Evolutionary conservation across 1,140 invertebrate species (phyloP).

Genomic region (Cephus cinctus): DNA sequence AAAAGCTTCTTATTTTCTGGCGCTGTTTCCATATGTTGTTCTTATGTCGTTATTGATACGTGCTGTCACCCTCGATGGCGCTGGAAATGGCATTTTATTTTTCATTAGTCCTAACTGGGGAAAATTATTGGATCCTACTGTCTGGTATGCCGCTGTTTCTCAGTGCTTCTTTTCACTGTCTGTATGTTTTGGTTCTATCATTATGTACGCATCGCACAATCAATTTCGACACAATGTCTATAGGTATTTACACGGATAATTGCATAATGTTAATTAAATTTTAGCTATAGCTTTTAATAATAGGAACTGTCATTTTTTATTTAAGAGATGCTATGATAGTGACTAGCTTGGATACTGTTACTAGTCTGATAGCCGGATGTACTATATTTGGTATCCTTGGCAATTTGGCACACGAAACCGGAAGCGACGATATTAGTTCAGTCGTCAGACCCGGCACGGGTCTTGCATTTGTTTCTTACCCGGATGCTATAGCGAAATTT

Average conservation of each 20-base stretch:
- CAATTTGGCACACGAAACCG: constrained; percentile 63
- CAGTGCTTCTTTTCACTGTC: constrained; percentile 82
- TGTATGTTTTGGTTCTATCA: constrained; percentile 69
- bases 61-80: constrained; percentile 53
- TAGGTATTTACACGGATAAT: constrained; percentile 52
- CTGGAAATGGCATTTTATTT: constrained; percentile 69
- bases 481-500: constrained; percentile 83
- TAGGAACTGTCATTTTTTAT: constrained; percentile 1
- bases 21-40: constrained; percentile 66
- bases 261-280: too few species aligned
- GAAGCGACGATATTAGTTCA: constrained; percentile 56
- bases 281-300: constrained; percentile 12
- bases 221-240: constrained; percentile 66
- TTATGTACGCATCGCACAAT: constrained; percentile 75
- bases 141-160: constrained; percentile 80
- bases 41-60: constrained; percentile 62
- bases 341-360: constrained; percentile 69
- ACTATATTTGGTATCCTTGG: constrained; percentile 82
- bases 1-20: constrained; percentile 63
- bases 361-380: constrained; percentile 76
- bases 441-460: constrained; percentile 69
- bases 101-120: constrained; percentile 68
- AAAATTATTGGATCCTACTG: constrained; percentile 64
- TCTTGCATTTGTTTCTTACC: constrained; percentile 83
- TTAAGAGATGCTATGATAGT: constrained; percentile 70